These are phyloP conservation scores for Harpagifer antarcticus DNA, from an alignment of 2,797 vertebrate species.

Conservation along the genomic window DNA sequence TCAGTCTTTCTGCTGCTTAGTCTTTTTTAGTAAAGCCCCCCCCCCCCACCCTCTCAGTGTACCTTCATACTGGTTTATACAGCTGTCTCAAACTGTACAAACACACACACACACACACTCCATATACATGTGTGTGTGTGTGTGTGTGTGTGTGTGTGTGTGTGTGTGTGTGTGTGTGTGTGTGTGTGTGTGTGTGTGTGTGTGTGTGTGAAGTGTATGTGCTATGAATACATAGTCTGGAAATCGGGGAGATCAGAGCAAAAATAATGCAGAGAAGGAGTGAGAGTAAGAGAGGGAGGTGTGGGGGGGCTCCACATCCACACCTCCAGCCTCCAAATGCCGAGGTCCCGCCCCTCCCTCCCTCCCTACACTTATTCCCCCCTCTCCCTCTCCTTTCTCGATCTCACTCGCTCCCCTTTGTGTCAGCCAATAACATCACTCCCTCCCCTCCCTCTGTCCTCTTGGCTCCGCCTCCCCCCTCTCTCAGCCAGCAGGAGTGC, in stretches of 20 bases:
- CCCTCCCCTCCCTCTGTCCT: conserved; percentile 24
- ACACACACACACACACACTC: not conserved
- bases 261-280: conserved; percentile 53
- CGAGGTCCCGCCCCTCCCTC: conserved; percentile 6
- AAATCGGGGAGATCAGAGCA: conserved; percentile 57
- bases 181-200: too few relatives aligned
- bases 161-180: too few relatives aligned
- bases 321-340: conserved; percentile 58
- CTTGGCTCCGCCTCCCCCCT: conserved; percentile 54
- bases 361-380: conserved; percentile 8
- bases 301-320: conserved; percentile 30
- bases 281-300: not conserved
- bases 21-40: conserved; percentile 12
- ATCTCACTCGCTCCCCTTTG: not conserved
- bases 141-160: conserved; percentile 42
- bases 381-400: not conserved
- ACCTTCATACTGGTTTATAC: conserved; percentile 49
- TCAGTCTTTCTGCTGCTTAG: not conserved
- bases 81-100: conserved; percentile 39
- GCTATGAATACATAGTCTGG: conserved; percentile 66
- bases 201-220: too few relatives aligned
- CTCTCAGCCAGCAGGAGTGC: conserved; percentile 51
- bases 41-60: not conserved
- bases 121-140: conserved; percentile 22
- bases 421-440: conserved; percentile 45